These are phyloP conservation scores for Mus musculus DNA, from an alignment of 2,113 vertebrate genomes.

Conservation along the genomic window GRCm39 chr2:161635001-161635500, in stretches of 20 bases:
- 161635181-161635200: neutral
- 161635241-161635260: neutral
- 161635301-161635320: neutral
- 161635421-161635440: neutral
- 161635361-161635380: neutral
- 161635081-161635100: neutral
- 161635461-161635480: neutral
- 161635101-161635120: neutral
- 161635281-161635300: neutral
- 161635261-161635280: neutral
- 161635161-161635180: too few species aligned
- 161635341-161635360: neutral
- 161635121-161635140: accelerated
- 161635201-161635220: neutral
- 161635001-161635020: neutral
- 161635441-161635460: neutral
- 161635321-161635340: neutral
- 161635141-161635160: neutral
- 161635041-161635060: too few species aligned
- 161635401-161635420: neutral
- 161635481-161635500: neutral
- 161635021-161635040: neutral
- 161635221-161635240: neutral
- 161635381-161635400: neutral
- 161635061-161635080: too few species aligned